These are phyloP conservation scores for Remorina albescens DNA, from an alignment of 2,797 vertebrate species.

Conservation along the genomic window DNA sequence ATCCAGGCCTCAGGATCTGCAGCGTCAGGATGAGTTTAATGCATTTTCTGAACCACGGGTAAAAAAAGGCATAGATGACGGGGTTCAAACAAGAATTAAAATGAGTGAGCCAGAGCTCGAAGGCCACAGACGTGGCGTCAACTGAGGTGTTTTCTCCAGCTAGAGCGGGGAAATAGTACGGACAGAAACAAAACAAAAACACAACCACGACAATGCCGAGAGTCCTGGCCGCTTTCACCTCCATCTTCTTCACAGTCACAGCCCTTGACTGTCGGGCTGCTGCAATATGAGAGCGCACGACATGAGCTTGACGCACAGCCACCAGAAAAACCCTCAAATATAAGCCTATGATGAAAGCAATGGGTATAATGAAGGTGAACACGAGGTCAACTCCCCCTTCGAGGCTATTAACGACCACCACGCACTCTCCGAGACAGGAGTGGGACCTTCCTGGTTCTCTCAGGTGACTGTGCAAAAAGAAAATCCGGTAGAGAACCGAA, in stretches of 20 bases:
- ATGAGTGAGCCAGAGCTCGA: constrained; percentile 67
- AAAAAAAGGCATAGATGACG: constrained; percentile 59
- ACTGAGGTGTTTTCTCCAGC: constrained; percentile 21
- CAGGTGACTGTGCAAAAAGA: constrained; percentile 49
- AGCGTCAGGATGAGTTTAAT: constrained; percentile 48
- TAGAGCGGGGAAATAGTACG: constrained; percentile 59
- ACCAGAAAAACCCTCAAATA: constrained; percentile 68
- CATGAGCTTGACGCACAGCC: constrained; percentile 64
- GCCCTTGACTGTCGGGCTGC: accelerated
- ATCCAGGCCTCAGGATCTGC: constrained; percentile 53
- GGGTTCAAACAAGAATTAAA: constrained; percentile 74
- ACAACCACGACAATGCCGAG: constrained; percentile 66
- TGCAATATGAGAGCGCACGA: constrained; percentile 36
- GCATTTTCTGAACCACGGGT: constrained; percentile 66
- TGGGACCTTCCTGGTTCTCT: constrained; percentile 38
- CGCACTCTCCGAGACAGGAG: constrained; percentile 72
- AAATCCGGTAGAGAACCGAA: constrained; percentile 34
- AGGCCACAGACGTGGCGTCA: constrained; percentile 19
- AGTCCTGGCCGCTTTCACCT: constrained; percentile 72
- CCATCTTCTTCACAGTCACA: constrained; percentile 21
- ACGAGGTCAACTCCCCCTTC: constrained; percentile 59
- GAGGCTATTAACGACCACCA: constrained; percentile 40
- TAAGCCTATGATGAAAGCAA: constrained; percentile 53
- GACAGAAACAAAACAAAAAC: constrained; percentile 69
- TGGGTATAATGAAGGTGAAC: constrained; percentile 57